phyloP scores from a whole-genome alignment of 2,797 vertebrate species.

The Anguilla anguilla region DNA sequence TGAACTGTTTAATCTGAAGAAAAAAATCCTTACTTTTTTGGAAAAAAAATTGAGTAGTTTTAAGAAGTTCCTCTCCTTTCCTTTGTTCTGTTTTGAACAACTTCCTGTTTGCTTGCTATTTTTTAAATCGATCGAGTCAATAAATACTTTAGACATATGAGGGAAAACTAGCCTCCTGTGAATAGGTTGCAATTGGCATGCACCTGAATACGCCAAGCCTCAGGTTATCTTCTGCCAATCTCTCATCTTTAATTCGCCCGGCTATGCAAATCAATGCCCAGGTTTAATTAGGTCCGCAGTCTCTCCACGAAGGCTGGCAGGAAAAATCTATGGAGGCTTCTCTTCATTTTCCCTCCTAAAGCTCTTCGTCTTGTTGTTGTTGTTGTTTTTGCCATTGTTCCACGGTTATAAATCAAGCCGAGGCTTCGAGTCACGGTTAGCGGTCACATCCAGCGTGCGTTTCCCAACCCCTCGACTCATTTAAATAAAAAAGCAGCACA shows the following conservation, averaged over 20 bases:
- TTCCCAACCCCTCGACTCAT: neutral
- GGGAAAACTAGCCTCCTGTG: neutral
- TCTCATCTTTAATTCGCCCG: slow-evolving; percentile 27
- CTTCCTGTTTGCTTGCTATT: too few relatives aligned
- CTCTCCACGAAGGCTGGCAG: neutral
- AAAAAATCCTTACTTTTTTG: neutral
- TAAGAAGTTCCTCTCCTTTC: neutral
- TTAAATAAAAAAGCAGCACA: slow-evolving; percentile 23
- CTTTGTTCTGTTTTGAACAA: neutral
- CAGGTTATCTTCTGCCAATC: neutral
- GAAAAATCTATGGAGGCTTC: slow-evolving; percentile 28
- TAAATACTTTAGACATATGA: neutral
- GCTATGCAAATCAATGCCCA: slow-evolving; percentile 35
- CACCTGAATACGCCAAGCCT: neutral
- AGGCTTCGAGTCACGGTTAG: slow-evolving; percentile 36
- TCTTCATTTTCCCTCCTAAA: slow-evolving; percentile 37
- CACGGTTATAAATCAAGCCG: slow-evolving; percentile 42
- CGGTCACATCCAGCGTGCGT: slow-evolving; percentile 35
- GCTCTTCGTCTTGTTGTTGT: neutral
- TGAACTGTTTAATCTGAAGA: neutral
- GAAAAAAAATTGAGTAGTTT: neutral
- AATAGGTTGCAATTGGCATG: neutral
- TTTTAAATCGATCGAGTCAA: neutral
- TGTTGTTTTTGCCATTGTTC: slow-evolving; percentile 34
- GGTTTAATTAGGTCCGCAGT: slow-evolving; percentile 46